These are phyloP conservation scores for Cotesia congregata DNA, from an alignment of 2,888 invertebrate genomes.

Conservation along the genomic window DNA sequence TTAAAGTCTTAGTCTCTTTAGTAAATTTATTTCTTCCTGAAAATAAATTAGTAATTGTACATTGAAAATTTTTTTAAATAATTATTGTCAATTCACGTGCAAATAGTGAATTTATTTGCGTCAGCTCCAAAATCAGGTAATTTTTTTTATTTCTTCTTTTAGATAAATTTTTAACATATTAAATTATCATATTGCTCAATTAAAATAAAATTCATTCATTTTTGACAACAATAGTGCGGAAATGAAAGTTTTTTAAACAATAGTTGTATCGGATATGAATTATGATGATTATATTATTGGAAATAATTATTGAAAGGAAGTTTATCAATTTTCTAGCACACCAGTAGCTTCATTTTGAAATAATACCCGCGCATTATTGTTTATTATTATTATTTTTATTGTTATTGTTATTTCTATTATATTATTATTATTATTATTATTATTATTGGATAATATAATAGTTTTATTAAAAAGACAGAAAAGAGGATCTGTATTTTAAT, in stretches of 20 bases:
- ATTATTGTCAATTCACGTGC: not conserved
- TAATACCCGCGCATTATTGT: not conserved
- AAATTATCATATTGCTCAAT: too few species aligned
- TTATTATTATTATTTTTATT: not conserved
- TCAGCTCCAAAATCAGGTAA: too few species aligned
- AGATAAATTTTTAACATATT: too few species aligned
- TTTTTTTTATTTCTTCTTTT: too few species aligned
- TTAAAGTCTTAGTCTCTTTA: not conserved
- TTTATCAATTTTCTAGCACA: not conserved
- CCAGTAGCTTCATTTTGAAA: too few species aligned
- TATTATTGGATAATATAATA: not conserved
- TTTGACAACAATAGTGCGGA: constrained; percentile 3
- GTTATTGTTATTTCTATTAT: too few species aligned
- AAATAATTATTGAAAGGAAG: not conserved
- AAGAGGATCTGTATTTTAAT: constrained; percentile 24
- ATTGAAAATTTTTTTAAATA: too few species aligned
- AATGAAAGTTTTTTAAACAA: constrained; percentile 23
- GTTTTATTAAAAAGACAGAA: not conserved
- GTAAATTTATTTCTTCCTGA: not conserved
- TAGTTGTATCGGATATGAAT: constrained; percentile 23
- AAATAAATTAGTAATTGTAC: too few species aligned
- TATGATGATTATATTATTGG: not conserved
- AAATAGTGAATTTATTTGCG: too few species aligned
- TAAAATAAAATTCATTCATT: not conserved
- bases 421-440: too few species aligned